These are phyloP conservation scores for Daphoenositta chrysoptera DNA, from an alignment of 2,113 vertebrate species.

Conservation along the genomic window DNA sequence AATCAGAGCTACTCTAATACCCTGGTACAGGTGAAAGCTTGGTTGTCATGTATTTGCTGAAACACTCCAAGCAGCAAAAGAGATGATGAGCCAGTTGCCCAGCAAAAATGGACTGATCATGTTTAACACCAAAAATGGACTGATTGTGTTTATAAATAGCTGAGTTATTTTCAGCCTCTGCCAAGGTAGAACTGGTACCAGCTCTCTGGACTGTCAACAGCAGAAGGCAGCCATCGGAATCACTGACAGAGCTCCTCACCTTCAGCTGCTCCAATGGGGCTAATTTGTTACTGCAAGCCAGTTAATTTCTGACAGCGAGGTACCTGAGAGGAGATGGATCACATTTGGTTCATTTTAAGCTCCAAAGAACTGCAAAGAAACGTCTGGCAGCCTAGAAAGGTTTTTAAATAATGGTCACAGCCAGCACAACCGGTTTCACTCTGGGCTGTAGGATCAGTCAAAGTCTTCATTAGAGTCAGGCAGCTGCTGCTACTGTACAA, in stretches of 20 bases:
- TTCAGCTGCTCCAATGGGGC: not conserved
- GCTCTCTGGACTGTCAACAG: not conserved
- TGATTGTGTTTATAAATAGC: not conserved
- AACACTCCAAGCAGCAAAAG: not conserved
- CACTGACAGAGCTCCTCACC: not conserved
- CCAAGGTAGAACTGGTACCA: not conserved
- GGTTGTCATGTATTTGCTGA: not conserved
- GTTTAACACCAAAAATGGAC: not conserved
- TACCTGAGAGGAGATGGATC: not conserved
- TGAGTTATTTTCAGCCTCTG: not conserved
- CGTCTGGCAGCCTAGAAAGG: not conserved
- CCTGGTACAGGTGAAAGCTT: not conserved
- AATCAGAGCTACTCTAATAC: not conserved
- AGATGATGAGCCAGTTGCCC: not conserved
- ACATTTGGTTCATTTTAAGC: conserved; percentile 21
- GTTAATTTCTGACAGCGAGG: not conserved
- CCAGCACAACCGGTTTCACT: not conserved
- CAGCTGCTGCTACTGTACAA: conserved; percentile 39
- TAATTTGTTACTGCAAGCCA: not conserved
- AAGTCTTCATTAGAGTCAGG: conserved; percentile 6
- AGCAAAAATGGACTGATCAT: not conserved
- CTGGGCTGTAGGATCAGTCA: not conserved
- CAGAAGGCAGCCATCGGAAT: not conserved
- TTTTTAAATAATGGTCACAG: not conserved
- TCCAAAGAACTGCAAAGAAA: conserved; percentile 2